Conservation (phyloP, 2,113 vertebrate species). For the Montifringilla adamsi region DNA sequence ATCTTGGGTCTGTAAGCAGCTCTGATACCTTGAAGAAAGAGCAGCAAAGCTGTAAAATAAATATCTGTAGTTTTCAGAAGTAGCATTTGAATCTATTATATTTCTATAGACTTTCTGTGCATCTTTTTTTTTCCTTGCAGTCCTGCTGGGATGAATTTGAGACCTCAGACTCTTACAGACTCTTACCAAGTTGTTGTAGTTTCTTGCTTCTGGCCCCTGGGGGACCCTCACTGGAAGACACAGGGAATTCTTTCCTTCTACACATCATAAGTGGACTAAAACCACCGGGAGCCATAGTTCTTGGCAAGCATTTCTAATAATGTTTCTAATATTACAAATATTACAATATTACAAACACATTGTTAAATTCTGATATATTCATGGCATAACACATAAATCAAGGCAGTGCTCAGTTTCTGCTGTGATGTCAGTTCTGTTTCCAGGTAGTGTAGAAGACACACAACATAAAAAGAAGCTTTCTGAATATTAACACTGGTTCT, state of each 20-base stretch:
- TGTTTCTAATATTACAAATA: not conserved
- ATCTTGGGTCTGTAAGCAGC: not conserved
- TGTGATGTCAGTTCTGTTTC: not conserved
- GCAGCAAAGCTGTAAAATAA: not conserved
- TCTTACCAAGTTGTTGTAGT: not conserved
- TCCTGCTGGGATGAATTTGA: not conserved
- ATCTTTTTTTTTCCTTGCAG: not conserved
- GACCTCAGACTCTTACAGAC: not conserved
- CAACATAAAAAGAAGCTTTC: not conserved
- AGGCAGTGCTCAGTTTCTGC: not conserved
- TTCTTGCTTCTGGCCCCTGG: not conserved
- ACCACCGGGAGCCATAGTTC: not conserved
- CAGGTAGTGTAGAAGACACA: not conserved
- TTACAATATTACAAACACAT: not conserved
- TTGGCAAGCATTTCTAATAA: not conserved
- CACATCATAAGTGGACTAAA: not conserved
- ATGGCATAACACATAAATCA: not conserved
- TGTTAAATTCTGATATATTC: not conserved
- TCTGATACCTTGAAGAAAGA: not conserved
- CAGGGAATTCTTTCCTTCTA: not conserved
- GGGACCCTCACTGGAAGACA: not conserved
- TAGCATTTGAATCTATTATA: not conserved
- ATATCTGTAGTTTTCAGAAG: not conserved
- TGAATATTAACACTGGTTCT: not conserved
- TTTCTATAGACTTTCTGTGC: not conserved